These are phyloP conservation scores for Clostera curtula DNA, from an alignment of 2,888 invertebrate species.

Conservation along the genomic window DNA sequence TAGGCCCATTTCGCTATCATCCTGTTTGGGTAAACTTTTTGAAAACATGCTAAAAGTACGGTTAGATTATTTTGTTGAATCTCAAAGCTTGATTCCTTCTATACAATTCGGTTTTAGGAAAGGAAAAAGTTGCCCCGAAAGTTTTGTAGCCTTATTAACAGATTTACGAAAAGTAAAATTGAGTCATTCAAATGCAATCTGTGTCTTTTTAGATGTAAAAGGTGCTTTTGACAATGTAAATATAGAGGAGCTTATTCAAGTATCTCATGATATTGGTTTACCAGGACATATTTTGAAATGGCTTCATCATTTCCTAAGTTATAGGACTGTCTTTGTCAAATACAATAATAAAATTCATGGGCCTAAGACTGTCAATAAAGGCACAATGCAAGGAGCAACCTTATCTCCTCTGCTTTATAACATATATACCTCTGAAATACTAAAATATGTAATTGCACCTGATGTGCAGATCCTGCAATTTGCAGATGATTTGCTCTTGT, in stretches of 20 bases:
- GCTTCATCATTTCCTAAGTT: constrained; percentile 7
- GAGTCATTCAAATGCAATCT: constrained; percentile 3
- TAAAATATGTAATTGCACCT: background rate
- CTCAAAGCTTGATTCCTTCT: too few species aligned
- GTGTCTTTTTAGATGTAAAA: constrained; percentile 11
- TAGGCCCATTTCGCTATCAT: constrained; percentile 5
- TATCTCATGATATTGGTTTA: constrained; percentile 1
- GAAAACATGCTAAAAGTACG: constrained; percentile 7
- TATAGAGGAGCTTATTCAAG: background rate
- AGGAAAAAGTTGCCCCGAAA: constrained; percentile 9
- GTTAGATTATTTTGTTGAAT: constrained; percentile 2
- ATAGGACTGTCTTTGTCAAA: constrained; percentile 12
- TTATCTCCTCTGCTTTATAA: constrained; percentile 12
- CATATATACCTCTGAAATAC: constrained; percentile 8
- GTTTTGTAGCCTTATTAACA: constrained; percentile 3
- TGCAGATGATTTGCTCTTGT: constrained; percentile 11
- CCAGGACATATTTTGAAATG: constrained; percentile 3
- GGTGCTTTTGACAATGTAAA: constrained; percentile 16
- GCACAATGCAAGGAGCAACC: constrained; percentile 13
- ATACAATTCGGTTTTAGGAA: constrained; percentile 6
- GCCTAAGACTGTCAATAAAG: constrained; percentile 8
- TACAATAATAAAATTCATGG: constrained; percentile 13
- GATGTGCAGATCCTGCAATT: constrained; percentile 1
- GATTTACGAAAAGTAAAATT: constrained; percentile 4
- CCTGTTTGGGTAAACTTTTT: constrained; percentile 8